Base-by-base conservation (phyloP, 1,140 invertebrate genomes). In the Lucilia sericata region DNA sequence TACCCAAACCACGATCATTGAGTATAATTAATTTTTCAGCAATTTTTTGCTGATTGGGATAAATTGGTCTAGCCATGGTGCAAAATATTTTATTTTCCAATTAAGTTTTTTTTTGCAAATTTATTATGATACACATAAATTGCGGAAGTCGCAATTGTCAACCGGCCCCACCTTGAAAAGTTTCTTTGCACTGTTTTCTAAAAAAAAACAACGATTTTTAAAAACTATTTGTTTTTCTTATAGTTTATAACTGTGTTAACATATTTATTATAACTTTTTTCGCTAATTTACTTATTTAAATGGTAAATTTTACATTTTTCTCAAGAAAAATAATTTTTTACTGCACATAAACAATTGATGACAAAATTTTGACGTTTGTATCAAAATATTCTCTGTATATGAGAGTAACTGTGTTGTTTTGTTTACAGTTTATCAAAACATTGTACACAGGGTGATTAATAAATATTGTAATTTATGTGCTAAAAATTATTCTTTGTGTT, bases 1-100 rank as follows among this genome's bases (percentile, higher is more conserved):
- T 99, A 74, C 99, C 99, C 87, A 96, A 93, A 10, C 98, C 98
- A 78, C 99, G 93, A 91, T 99, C 98, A 94, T 99, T 99, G n/a
- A 99, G 93, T 87, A 99, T 98, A 3, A 96, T 97, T 14, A 99
- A 92, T 92, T 99, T 99, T 92, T 99, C 99, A 87, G 99, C 98
- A 88, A 99, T 93, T 93, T 99, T 99, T 86, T 99, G 97, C 92
- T 99, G 98, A 88, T 94, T 95, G 82, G 96, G 95, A 88, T 95
- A 94, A 86, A 96, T 94, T 87, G 94, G 92, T 88, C 95, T 93
- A 86, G 96, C 94, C 95, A 97, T 96, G 10, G 2, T 42, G 42
- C 1, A 42, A 42, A 42, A 42, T 42, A 42, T 55, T 25, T 36
- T 36, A 19, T 55, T 81, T 51, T 36, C 75, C 17, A 30, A 30